phyloP scores from a whole-genome alignment of 2,113 vertebrate genomes.

The Poecile atricapillus region DNA sequence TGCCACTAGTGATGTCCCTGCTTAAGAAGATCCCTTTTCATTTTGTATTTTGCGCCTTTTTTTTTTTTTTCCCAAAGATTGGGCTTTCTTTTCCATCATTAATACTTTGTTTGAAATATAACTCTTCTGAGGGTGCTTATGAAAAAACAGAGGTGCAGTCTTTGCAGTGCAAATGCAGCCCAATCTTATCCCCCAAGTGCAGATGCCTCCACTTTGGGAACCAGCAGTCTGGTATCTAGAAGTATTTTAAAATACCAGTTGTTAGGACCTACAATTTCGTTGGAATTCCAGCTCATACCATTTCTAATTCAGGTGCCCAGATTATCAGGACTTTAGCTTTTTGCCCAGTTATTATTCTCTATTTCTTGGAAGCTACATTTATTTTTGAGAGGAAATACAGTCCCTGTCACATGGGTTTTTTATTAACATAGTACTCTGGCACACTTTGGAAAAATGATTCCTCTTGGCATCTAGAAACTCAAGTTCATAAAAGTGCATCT shows the following conservation, averaged over 20 bases:
- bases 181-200: fast-evolving
- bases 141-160: fast-evolving
- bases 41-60: neutral
- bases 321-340: neutral
- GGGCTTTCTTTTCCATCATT: neutral
- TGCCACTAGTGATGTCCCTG: neutral
- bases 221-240: neutral
- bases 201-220: neutral
- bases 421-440: neutral
- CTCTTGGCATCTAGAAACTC: neutral
- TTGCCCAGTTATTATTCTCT: neutral
- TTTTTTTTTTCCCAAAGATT: neutral
- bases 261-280: neutral
- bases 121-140: neutral
- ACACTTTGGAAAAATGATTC: neutral
- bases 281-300: neutral
- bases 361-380: neutral
- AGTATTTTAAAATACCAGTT: neutral
- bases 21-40: neutral
- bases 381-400: neutral
- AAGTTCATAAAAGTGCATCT: constrained; percentile 1
- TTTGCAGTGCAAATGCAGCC: neutral
- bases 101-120: neutral
- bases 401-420: neutral
- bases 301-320: neutral